A percentile compares a stretch with the other conserved stretches of the same genome.
phyloP scores from a whole-genome alignment of 1,140 invertebrate genomes.

The Cepaea nemoralis region DNA sequence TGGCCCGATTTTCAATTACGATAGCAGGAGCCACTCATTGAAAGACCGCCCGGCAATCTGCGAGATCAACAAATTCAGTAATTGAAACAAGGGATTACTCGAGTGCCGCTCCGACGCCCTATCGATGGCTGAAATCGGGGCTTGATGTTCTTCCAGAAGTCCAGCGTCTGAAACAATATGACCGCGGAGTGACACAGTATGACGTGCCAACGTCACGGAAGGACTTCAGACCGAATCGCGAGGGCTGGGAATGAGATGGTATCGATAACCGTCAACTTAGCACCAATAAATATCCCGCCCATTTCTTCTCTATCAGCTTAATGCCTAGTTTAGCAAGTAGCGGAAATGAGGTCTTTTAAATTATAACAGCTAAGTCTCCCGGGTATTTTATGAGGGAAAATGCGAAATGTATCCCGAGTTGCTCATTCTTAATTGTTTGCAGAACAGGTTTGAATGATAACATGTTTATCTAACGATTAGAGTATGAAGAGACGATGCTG shows the following conservation, averaged over 20 bases:
- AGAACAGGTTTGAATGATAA: too few species aligned
- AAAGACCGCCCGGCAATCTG: conserved; percentile 21
- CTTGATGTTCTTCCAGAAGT: not conserved
- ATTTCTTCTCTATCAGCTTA: conserved; percentile 32
- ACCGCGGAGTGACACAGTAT: conserved; percentile 24
- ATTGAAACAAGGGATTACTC: conserved; percentile 35
- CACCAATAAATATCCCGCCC: conserved; percentile 13
- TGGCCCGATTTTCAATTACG: conserved; percentile 33
- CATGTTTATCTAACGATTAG: too few species aligned
- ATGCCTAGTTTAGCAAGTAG: conserved; percentile 20
- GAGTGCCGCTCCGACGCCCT: not conserved
- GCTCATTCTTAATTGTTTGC: not conserved
- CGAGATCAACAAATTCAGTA: conserved; percentile 38
- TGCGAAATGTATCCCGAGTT: not conserved
- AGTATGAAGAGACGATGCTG: too few species aligned
- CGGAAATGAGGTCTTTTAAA: not conserved
- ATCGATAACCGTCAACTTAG: conserved; percentile 31
- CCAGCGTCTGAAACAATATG: conserved; percentile 29
- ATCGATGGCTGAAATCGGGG: conserved; percentile 17
- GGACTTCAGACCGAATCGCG: conserved; percentile 13
- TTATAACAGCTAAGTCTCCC: not conserved
- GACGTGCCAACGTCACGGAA: not conserved
- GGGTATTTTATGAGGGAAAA: not conserved
- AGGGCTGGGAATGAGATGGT: conserved; percentile 23
- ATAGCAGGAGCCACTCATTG: conserved; percentile 1